Evolutionary conservation across 2,113 vertebrate species (phyloP), one percentile per base, ranked within the genome.

Genomic region (Melanerpes aurifrons): DNA sequence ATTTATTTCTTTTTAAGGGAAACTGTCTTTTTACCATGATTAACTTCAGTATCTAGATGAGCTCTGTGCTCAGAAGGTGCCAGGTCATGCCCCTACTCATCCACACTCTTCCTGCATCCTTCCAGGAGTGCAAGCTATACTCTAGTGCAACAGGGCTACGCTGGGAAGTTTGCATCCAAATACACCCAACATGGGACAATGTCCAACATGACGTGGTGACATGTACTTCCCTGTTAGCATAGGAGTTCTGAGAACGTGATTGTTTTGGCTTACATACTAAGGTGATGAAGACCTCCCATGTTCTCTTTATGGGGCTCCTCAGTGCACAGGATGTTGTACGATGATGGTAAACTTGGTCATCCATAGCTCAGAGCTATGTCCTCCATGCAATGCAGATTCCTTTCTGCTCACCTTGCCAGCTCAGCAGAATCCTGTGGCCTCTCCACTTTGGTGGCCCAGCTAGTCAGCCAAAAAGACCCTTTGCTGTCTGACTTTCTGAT

Each of bases 141-240:
- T 3, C 48, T 40, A 28, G 24, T 43, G 40, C 40, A 69, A 24
- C 32, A 26, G 48, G 40, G 24, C 28, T 73, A 37, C 62, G 43
- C n/a, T 12, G n/a, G 28, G 32, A 53, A 54, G 6, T 54, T 40
- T 68, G 15, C 47, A 48, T 14, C 37, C 24, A 7, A 40, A 32
- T 22, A 56, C 1, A 4, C 40, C 32, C 56, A 53, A 4, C 20
- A 7, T 3, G 6, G 24, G 75, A 63, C 29, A 21, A 26, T 4
- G 9, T 43, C 32, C 63, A 70, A 3, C 17, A 9, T 1, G 2
- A 45, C 24, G 4, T 3, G 48, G 43, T 63, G 32, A 11, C 50
- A 63, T 1, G 0, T 50, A 32, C 11, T 75, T 53, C 48, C 32
- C 20, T 45, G 18, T 16, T 1, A 2, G 21, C 29, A 13, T 2